phyloP scores from a whole-genome alignment of 1,140 invertebrate genomes.

The Pseudomyrmex pallidus region DNA sequence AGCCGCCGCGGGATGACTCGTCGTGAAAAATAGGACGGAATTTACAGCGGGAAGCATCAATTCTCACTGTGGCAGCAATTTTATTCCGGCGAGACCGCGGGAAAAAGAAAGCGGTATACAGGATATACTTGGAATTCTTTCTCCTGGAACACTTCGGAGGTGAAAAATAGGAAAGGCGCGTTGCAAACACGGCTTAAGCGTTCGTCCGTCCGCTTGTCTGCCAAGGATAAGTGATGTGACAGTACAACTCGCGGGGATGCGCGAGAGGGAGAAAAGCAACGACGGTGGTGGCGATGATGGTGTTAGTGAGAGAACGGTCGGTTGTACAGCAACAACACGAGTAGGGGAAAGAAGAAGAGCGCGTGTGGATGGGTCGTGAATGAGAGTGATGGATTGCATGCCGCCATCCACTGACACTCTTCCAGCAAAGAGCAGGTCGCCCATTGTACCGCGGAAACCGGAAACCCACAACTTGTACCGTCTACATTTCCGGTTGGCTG shows the following conservation, averaged over 20 bases:
- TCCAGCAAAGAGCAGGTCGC: slow-evolving; percentile 60
- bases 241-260: slow-evolving; percentile 42
- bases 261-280: slow-evolving; percentile 26
- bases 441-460: slow-evolving; percentile 62
- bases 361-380: slow-evolving; percentile 57
- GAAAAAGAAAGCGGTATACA: slow-evolving; percentile 19
- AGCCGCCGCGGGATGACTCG: slow-evolving; percentile 55
- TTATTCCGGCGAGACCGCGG: slow-evolving; percentile 57
- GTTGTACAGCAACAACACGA: slow-evolving; percentile 27
- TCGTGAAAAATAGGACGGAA: slow-evolving; percentile 73
- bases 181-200: slow-evolving; percentile 50
- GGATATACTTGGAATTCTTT: slow-evolving; percentile 37
- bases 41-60: slow-evolving; percentile 70
- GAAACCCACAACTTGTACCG: slow-evolving; percentile 57
- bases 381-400: slow-evolving; percentile 75
- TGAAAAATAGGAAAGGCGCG: slow-evolving; percentile 67
- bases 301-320: slow-evolving; percentile 2
- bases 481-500: slow-evolving; percentile 64
- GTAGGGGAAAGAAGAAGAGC: slow-evolving; percentile 2
- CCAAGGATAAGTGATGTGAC: slow-evolving; percentile 72
- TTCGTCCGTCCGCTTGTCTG: slow-evolving; percentile 64
- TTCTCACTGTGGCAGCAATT: slow-evolving; percentile 68
- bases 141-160: slow-evolving; percentile 27
- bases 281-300: neutral
- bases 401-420: slow-evolving; percentile 70